Evolutionary conservation across 2,797 vertebrate genomes (phyloP).

Genomic region (Gymnopithys bicolor): DNA sequence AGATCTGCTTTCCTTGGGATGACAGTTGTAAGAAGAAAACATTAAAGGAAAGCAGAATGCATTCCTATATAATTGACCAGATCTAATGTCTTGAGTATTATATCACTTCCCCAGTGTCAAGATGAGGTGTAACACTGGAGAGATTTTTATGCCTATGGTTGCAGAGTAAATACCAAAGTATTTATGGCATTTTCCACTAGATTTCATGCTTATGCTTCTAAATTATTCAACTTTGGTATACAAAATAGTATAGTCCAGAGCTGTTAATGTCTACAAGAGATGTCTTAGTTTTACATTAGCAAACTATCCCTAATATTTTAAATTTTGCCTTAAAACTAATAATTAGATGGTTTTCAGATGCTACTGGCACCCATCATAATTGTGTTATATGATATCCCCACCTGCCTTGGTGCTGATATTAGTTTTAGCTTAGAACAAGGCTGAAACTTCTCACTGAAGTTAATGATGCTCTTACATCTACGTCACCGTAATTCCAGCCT

Average conservation of each 20-base stretch:
- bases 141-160: neutral
- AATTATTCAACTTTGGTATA: neutral
- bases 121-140: neutral
- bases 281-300: neutral
- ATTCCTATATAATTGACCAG: neutral
- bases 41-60: neutral
- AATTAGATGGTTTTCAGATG: neutral
- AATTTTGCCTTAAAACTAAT: neutral
- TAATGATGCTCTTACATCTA: neutral
- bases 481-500: neutral
- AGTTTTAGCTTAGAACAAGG: neutral
- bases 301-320: neutral
- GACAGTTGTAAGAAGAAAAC: neutral
- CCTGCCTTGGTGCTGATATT: neutral
- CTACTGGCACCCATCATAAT: neutral
- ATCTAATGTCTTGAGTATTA: neutral
- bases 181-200: neutral
- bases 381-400: neutral
- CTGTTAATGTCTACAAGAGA: neutral
- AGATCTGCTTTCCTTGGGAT: neutral
- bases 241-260: neutral
- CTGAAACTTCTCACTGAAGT: neutral
- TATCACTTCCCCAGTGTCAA: neutral
- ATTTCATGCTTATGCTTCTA: neutral
- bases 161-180: neutral